Percentiles rank a stretch among this genome's conserved stretches.
These are phyloP conservation scores for Zygaena filipendulae DNA, from an alignment of 2,888 invertebrate genomes.

Conservation along the genomic window DNA sequence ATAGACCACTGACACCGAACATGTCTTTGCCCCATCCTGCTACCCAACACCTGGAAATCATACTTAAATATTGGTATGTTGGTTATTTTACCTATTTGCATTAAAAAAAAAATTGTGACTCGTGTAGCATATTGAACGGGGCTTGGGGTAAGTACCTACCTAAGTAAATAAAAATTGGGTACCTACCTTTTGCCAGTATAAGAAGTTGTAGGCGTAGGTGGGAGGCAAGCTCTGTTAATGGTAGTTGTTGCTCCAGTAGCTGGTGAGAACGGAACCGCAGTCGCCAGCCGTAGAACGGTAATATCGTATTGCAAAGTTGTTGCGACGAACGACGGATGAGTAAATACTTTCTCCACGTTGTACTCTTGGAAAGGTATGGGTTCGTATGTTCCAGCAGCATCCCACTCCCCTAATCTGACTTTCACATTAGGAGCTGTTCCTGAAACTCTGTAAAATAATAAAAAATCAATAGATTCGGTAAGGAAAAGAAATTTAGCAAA, in stretches of 20 bases:
- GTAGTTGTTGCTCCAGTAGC: constrained; percentile 56
- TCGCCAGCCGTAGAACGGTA: constrained; percentile 78
- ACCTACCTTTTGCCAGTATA: constrained; percentile 66
- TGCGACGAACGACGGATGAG: constrained; percentile 75
- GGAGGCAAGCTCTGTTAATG: constrained; percentile 72
- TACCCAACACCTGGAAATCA: constrained; percentile 65
- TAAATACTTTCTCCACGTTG: constrained; percentile 64
- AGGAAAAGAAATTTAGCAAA: too few relatives aligned
- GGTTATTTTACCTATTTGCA: too few relatives aligned
- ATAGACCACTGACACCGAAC: constrained; percentile 68
- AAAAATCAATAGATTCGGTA: constrained; percentile 1
- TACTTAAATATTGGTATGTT: background rate
- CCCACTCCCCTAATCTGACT: constrained; percentile 82
- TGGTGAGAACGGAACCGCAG: constrained; percentile 62
- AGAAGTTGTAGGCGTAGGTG: constrained; percentile 37
- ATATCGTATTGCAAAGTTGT: constrained; percentile 83
- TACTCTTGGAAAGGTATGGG: constrained; percentile 74
- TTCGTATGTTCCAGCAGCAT: constrained; percentile 73
- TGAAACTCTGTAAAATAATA: constrained; percentile 33
- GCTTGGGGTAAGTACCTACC: too few relatives aligned
- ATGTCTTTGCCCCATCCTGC: constrained; percentile 92
- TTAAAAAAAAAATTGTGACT: too few relatives aligned
- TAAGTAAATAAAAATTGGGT: too few relatives aligned
- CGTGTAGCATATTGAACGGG: too few relatives aligned
- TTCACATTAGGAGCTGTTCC: constrained; percentile 67